Evolutionary conservation across 2,888 invertebrate species (phyloP).

Genomic region (Acanthosepion esculentum): DNA sequence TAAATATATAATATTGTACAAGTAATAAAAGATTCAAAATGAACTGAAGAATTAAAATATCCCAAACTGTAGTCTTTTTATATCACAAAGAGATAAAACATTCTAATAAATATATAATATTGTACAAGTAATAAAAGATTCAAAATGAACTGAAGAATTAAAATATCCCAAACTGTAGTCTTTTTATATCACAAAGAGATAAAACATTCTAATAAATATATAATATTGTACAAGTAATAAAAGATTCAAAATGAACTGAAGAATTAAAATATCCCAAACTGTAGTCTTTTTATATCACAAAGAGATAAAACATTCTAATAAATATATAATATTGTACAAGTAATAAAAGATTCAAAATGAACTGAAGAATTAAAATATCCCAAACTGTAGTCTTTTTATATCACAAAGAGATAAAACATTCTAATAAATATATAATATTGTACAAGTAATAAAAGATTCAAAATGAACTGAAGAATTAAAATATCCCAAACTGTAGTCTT

Average conservation of each 20-base stretch:
- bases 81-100: background rate
- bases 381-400: background rate
- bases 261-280: background rate
- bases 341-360: background rate
- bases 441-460: too few species aligned
- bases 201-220: background rate
- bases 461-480: background rate
- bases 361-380: background rate
- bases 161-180: background rate
- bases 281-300: background rate
- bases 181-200: background rate
- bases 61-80: background rate
- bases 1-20: background rate
- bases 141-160: background rate
- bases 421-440: background rate
- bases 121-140: too few species aligned
- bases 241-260: background rate
- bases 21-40: background rate
- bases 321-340: background rate
- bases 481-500: background rate
- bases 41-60: background rate
- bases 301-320: background rate
- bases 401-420: background rate
- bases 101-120: background rate
- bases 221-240: background rate